Evolutionary conservation across 2,797 vertebrate genomes (phyloP).

Genomic region (Carapus acus): DNA sequence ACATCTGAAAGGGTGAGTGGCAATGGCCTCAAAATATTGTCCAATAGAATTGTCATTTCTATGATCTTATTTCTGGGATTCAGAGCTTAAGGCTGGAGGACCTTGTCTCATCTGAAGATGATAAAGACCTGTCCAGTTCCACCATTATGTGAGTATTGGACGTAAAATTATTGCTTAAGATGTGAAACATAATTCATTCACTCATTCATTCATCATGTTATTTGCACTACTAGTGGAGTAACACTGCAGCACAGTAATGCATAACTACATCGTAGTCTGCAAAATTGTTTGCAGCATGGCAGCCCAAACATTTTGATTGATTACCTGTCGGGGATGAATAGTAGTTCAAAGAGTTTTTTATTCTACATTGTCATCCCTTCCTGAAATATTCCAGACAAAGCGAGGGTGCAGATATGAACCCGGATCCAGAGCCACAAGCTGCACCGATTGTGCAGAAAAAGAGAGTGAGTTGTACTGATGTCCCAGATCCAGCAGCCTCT

Average conservation of each 20-base stretch:
- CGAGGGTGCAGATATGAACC: not conserved
- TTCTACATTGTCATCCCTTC: not conserved
- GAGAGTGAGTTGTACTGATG: no score
- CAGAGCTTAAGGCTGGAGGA: slow-evolving; percentile 69
- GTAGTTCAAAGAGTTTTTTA: not conserved
- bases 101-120: slow-evolving; percentile 43
- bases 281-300: not conserved
- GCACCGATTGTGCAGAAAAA: slow-evolving; percentile 26
- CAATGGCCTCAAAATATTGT: not conserved
- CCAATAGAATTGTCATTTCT: not conserved
- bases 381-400: slow-evolving; percentile 15
- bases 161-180: not conserved
- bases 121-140: slow-evolving; percentile 21
- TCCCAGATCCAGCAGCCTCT: slow-evolving; percentile 9
- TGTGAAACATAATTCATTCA: no score
- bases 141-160: slow-evolving; percentile 57
- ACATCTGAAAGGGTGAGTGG: slow-evolving; percentile 40
- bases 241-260: not conserved
- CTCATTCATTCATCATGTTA: no score
- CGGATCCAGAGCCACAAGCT: slow-evolving; percentile 13
- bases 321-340: not conserved
- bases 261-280: not conserved
- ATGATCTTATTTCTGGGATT: not conserved
- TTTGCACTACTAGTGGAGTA: no score
- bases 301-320: not conserved